phyloP scores from a whole-genome alignment of 1,140 invertebrate genomes.

The Drosophila lini region DNA sequence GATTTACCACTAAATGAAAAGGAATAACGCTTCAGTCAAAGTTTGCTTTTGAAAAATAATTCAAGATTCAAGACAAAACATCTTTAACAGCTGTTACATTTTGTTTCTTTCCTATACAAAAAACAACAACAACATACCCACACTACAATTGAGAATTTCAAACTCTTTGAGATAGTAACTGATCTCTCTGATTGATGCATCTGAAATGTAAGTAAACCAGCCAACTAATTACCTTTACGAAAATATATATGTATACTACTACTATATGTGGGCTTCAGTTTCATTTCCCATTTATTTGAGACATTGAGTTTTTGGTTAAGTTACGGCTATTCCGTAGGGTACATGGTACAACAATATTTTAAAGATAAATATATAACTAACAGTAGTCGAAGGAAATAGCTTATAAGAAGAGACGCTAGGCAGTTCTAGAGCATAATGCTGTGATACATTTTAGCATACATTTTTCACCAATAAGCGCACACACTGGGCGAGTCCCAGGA shows the following conservation, averaged over 20 bases:
- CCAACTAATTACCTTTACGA: conserved; percentile 32
- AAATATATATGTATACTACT: conserved; percentile 10
- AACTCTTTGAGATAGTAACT: conserved; percentile 72
- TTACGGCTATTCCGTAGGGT: conserved; percentile 25
- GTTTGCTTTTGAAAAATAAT: conserved; percentile 52
- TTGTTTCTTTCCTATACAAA: conserved; percentile 74
- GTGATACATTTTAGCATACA: conserved; percentile 82
- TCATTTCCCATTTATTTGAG: conserved; percentile 34
- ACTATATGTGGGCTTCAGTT: conserved; percentile 40
- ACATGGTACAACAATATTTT: conserved; percentile 50
- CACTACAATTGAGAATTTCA: conserved; percentile 76
- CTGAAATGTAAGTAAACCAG: conserved; percentile 76
- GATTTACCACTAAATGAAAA: conserved; percentile 43
- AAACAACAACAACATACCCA: conserved; percentile 56
- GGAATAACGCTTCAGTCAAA: conserved; percentile 31
- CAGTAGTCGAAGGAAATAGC: conserved; percentile 70
- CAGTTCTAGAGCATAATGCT: conserved; percentile 81
- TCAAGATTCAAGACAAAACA: conserved; percentile 54
- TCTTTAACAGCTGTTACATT: conserved; percentile 75
- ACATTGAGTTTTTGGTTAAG: conserved; percentile 27
- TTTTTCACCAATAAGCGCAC: conserved; percentile 53
- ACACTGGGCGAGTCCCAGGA: conserved; percentile 12
- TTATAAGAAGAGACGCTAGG: conserved; percentile 71
- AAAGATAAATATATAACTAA: conserved; percentile 23
- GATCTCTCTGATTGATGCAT: conserved; percentile 77